Evolutionary conservation across 35 echinoderm and acorn worm genomes (phyloP), one percentile per base, ranked within the genome.

Genomic region (Diadema setosum): DNA sequence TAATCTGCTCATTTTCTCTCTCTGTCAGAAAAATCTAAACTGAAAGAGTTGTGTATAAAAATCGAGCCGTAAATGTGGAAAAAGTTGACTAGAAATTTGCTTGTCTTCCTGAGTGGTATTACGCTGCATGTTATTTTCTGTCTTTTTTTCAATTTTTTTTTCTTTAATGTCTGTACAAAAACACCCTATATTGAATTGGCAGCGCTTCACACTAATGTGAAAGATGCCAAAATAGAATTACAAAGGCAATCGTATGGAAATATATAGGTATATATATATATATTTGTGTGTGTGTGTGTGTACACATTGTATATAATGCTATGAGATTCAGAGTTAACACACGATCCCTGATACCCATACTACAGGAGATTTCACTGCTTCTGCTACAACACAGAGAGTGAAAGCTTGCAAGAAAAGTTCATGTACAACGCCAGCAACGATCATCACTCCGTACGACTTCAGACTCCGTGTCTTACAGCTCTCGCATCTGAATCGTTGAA

Each of bases 41-140:
- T 26, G 27, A 67, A 67, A 67, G 63, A 67, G 63, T 67, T 67
- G 63, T 67, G 37, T 67, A 29, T 33, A 67, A 65, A 67, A 67
- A 34, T 67, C 37, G 63, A 67, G 63, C 63, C 63, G 63, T 67
- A 67, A 67, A 67, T 67, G 37, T 67, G 63, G 63, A 67, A 67
- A 67, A 67, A 27, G 37, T 67, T 67, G 8, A 67, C 63, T 67
- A 67, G 63, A 67, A 67, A 67, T 67, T 67, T 67, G 63, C 63
- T 67, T 67, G 63, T 67, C 25, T 67, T 67, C 63, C 63, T 67
- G 63, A 67, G 63, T 67, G n/a, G n/a, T 60, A 24, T 20, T 55
- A 55, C 21, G 21, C 14, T 60, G 30, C n/a, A 24, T 5, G 57
- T 24, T 60, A 60, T 60, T 20, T 27, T 24, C 57, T 60, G 57